Evolutionary conservation across 2,797 vertebrate genomes (phyloP).

Genomic region (Pogoniulus pusillus): DNA sequence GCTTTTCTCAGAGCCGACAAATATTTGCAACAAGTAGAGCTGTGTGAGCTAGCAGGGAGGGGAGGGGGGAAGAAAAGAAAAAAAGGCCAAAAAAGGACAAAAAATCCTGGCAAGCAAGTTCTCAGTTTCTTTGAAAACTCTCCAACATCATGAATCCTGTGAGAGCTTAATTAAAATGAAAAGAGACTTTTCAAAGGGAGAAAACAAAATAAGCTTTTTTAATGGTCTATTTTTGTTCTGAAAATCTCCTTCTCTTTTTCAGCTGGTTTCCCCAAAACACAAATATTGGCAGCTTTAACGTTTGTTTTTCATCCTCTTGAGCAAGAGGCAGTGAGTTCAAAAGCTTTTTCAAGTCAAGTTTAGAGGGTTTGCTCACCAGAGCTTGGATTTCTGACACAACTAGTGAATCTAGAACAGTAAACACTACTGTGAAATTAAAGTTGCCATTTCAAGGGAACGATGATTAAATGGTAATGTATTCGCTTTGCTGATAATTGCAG

Average conservation of each 20-base stretch:
- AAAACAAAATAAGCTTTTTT: slow-evolving; percentile 51
- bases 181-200: slow-evolving; percentile 44
- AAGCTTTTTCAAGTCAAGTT: slow-evolving; percentile 50
- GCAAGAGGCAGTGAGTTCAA: slow-evolving; percentile 55
- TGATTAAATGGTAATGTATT: slow-evolving; percentile 15
- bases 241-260: slow-evolving; percentile 59
- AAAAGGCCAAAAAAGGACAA: not conserved
- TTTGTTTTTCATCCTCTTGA: slow-evolving; percentile 63
- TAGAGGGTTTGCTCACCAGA: slow-evolving; percentile 28
- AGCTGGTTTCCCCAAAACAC: slow-evolving; percentile 49
- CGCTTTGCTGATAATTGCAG: not conserved
- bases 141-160: slow-evolving; percentile 50
- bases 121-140: slow-evolving; percentile 53
- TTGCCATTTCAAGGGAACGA: slow-evolving; percentile 28
- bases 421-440: slow-evolving; percentile 11
- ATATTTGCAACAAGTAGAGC: slow-evolving; percentile 48
- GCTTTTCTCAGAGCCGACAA: slow-evolving; percentile 23
- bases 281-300: slow-evolving; percentile 64
- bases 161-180: slow-evolving; percentile 65
- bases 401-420: slow-evolving; percentile 37
- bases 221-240: slow-evolving; percentile 56
- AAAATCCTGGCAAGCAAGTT: slow-evolving; percentile 36
- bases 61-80: not conserved
- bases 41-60: not conserved
- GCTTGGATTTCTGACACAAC: slow-evolving; percentile 41